Conservation (phyloP, 2,113 vertebrate genomes). For the Hucho hucho region DNA sequence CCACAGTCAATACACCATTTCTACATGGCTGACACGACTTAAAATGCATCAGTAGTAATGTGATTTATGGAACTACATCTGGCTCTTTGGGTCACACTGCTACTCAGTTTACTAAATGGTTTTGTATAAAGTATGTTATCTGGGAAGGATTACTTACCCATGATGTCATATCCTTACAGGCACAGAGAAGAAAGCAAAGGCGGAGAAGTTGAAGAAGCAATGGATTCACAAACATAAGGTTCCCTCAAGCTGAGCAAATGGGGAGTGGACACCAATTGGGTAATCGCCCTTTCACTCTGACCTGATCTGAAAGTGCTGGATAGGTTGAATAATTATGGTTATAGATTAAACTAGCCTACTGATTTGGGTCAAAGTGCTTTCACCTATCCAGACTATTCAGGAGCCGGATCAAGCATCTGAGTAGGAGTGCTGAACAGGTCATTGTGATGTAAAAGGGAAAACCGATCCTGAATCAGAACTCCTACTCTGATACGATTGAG, state of each 20-base stretch:
- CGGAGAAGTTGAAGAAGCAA: constrained; percentile 75
- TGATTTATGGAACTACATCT: neutral
- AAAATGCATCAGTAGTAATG: neutral
- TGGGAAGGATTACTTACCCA: neutral
- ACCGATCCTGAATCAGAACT: too few species aligned
- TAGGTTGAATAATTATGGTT: too few species aligned
- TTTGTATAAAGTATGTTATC: neutral
- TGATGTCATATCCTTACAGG: constrained; percentile 63
- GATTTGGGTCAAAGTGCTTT: too few species aligned
- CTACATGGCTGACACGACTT: neutral
- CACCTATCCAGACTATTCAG: too few species aligned
- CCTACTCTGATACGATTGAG: too few species aligned
- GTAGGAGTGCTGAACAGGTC: too few species aligned
- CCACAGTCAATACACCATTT: neutral
- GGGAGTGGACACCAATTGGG: neutral
- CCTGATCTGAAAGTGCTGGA: too few species aligned
- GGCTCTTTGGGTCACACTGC: too few species aligned
- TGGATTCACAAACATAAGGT: constrained; percentile 77
- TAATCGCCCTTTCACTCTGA: neutral
- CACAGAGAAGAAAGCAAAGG: constrained; percentile 74
- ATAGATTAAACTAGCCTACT: too few species aligned
- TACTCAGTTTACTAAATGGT: too few species aligned
- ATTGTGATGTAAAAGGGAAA: too few species aligned
- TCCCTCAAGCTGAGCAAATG: constrained; percentile 34
- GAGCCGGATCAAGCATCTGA: too few species aligned